These are phyloP conservation scores for Drosophila anomalata DNA, from an alignment of 2,888 invertebrate species.

Conservation along the genomic window DNA sequence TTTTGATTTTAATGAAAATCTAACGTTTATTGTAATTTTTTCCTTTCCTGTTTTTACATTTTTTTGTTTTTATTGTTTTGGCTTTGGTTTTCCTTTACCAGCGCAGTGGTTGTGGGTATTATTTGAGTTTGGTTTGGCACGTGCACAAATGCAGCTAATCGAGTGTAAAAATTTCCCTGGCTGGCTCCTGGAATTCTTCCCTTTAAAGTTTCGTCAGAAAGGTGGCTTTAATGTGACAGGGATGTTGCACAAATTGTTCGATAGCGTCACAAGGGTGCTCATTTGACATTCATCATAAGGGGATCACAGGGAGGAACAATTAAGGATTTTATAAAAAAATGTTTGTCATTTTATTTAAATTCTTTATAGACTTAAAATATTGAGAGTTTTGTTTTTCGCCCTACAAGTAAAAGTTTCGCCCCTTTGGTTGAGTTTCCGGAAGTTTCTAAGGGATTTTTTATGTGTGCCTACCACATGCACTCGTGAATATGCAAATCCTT, in stretches of 20 bases:
- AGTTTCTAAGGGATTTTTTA: background rate
- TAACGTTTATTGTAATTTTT: constrained; percentile 69
- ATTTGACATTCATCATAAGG: constrained; percentile 44
- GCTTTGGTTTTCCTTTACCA: constrained; percentile 17
- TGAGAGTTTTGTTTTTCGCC: no score
- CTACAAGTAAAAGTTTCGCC: constrained; percentile 48
- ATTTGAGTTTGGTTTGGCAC: constrained; percentile 45
- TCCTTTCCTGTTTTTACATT: constrained; percentile 13
- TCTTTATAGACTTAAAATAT: no score
- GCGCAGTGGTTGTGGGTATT: constrained; percentile 25
- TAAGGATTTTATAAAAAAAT: no score
- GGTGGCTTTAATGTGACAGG: constrained; percentile 2
- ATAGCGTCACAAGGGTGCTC: constrained; percentile 56
- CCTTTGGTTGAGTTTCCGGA: background rate
- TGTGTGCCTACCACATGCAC: constrained; percentile 43
- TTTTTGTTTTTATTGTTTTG: constrained; percentile 21
- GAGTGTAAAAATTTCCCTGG: constrained; percentile 72
- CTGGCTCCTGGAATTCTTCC: constrained; percentile 39
- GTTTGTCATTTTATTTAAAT: no score
- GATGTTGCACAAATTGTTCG: constrained; percentile 35
- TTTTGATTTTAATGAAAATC: constrained; percentile 62
- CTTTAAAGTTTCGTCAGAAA: constrained; percentile 10
- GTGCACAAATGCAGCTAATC: constrained; percentile 68
- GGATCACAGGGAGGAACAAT: background rate
- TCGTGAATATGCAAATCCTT: constrained; percentile 32